A percentile compares a stretch with the other conserved stretches of the same genome.
phyloP scores from a whole-genome alignment of 1,140 invertebrate genomes.

The Musca domestica region DNA sequence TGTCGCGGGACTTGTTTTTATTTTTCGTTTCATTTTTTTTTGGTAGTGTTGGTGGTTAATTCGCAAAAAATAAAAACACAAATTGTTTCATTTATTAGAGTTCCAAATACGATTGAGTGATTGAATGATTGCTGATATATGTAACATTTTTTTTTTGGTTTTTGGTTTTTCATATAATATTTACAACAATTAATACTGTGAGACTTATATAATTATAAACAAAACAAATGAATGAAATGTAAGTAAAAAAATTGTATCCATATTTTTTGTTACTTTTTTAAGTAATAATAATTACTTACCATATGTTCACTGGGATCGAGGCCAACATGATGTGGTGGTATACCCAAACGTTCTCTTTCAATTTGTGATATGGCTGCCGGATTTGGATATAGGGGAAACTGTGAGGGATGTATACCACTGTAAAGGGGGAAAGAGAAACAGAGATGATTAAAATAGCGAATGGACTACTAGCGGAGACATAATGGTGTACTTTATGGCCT shows the following conservation, averaged over 20 bases:
- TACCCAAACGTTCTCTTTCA: conserved; percentile 83
- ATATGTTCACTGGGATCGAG: conserved; percentile 61
- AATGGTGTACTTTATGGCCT: too few relatives aligned
- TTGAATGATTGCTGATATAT: conserved; percentile 20
- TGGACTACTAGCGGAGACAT: too few relatives aligned
- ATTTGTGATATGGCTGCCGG: conserved; percentile 74
- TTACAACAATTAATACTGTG: conserved; percentile 12
- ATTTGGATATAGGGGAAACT: conserved; percentile 61
- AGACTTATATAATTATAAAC: neutral
- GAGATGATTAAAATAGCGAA: too few relatives aligned
- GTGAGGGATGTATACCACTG: conserved; percentile 61
- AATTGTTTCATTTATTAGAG: conserved; percentile 15
- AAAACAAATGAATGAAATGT: conserved; percentile 60
- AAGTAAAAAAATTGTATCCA: conserved; percentile 62
- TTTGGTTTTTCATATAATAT: conserved; percentile 15
- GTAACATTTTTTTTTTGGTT: neutral
- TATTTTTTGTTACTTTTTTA: conserved; percentile 31
- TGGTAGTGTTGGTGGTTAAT: conserved; percentile 33
- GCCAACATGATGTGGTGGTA: conserved; percentile 63
- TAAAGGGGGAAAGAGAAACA: neutral
- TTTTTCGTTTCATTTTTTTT: too few relatives aligned
- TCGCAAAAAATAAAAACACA: conserved; percentile 26
- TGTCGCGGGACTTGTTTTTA: neutral
- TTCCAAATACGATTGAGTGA: conserved; percentile 54
- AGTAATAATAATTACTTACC: conserved; percentile 51